These are phyloP conservation scores for Gastrophysa polygoni DNA, from an alignment of 2,888 invertebrate genomes.

Conservation along the genomic window DNA sequence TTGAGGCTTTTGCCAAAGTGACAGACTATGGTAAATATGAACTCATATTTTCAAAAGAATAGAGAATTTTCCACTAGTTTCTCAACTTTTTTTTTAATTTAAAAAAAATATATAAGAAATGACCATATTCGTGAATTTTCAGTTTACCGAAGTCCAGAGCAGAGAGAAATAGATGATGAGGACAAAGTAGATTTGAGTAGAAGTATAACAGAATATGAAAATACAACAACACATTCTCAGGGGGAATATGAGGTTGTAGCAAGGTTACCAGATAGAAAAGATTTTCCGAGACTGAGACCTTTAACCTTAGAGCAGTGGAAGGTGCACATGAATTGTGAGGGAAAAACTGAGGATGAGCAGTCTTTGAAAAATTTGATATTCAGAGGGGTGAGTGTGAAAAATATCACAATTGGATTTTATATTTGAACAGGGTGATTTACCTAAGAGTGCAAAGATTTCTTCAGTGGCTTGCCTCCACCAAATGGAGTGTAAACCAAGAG, in stretches of 20 bases:
- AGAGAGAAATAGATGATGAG: slow-evolving; percentile 67
- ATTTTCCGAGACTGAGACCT: slow-evolving; percentile 73
- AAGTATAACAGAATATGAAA: slow-evolving; percentile 60
- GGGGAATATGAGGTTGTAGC: slow-evolving; percentile 77
- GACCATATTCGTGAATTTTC: too few species aligned
- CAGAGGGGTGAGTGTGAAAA: slow-evolving; percentile 73
- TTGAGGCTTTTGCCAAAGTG: slow-evolving; percentile 87
- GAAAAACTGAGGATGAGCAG: slow-evolving; percentile 78
- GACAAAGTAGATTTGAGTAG: slow-evolving; percentile 68
- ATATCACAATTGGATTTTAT: too few species aligned
- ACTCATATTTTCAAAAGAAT: neutral
- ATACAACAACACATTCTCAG: slow-evolving; percentile 63
- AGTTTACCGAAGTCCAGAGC: slow-evolving; percentile 70
- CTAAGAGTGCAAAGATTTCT: too few species aligned
- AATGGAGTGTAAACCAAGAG: too few species aligned
- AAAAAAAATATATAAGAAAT: too few species aligned
- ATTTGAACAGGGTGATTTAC: too few species aligned
- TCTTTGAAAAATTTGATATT: slow-evolving; percentile 86
- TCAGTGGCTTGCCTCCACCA: too few species aligned
- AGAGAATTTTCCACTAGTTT: too few species aligned
- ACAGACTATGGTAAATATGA: slow-evolving; percentile 71
- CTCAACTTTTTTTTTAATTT: too few species aligned
- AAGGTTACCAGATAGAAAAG: slow-evolving; percentile 69
- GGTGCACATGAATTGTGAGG: slow-evolving; percentile 78
- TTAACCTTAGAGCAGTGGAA: slow-evolving; percentile 82